Conservation (phyloP, 2,797 vertebrate genomes). For the Rhincodon typus region DNA sequence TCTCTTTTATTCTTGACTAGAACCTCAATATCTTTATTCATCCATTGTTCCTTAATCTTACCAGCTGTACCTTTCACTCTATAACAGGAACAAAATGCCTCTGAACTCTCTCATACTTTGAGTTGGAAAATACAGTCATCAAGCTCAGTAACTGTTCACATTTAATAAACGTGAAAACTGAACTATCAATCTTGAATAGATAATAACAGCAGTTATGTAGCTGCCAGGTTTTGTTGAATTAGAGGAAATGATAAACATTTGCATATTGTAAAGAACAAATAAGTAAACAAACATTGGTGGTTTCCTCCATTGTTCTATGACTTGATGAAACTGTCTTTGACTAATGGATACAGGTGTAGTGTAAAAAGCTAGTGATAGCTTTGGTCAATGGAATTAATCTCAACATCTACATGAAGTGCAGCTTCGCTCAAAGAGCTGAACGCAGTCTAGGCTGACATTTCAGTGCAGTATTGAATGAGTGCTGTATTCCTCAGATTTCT, state of each 20-base stretch:
- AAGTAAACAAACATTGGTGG: neutral
- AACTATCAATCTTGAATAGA: neutral
- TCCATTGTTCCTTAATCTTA: too few relatives aligned
- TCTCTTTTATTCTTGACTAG: too few relatives aligned
- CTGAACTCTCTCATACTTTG: neutral
- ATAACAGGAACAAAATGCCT: too few relatives aligned
- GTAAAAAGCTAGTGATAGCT: neutral
- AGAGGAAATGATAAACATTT: neutral
- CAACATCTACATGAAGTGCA: neutral
- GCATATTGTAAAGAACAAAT: neutral
- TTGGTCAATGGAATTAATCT: neutral
- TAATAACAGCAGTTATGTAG: neutral
- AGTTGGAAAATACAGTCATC: neutral
- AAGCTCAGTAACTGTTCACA: neutral
- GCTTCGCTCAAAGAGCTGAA: neutral
- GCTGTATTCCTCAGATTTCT: neutral
- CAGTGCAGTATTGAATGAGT: neutral
- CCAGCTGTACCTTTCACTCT: too few relatives aligned
- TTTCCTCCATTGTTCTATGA: neutral
- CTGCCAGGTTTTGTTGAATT: neutral
- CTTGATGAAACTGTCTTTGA: too few relatives aligned
- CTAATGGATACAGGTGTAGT: neutral
- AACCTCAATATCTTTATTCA: too few relatives aligned
- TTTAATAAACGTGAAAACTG: neutral
- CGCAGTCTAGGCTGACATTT: neutral